Evolutionary conservation across 2,797 vertebrate genomes (phyloP), one percentile per base, ranked within the genome.

Genomic region (Propithecus deckenii): DNA sequence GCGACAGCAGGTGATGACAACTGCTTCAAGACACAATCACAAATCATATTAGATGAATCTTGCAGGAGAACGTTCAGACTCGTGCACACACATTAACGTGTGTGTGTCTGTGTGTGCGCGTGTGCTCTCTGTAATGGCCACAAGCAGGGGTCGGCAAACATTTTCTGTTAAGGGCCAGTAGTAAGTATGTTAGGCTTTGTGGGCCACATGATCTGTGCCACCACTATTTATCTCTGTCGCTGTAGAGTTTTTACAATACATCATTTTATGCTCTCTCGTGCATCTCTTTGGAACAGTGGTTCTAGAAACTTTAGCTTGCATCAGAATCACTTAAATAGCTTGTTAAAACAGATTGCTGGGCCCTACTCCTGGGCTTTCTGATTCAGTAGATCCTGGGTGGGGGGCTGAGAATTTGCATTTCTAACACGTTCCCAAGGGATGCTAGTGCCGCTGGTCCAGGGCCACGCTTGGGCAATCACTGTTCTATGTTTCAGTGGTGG

Each of bases 61-160:
- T 59, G 15, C 55, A 74, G 59, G 32, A 63, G 13, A 81, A 20
- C 4, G 0, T 59, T 30, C n/a, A 46, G 35, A 17, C 3, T 20
- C 69, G 65, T 3, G 11, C 4, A 2, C 5, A 41, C 43, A 12
- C 38, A 43, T 32, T 86, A 41, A 13, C 9, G 14, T 59, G 1
- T 57, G 25, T 3, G 25, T 59, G 35, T 1, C 8, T 5, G 1
- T 11, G 22, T 13, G 17, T 20, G 3, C 0, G 5, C 25, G 46
- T 18, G 3, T 23, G 28, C 2, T 59, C 48, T 5, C 59, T 0
- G 0, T 28, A 72, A 65, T 4, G 14, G 15, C 6, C 35, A 46
- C 52, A 3, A 65, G n/a, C 18, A 78, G 28, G 28, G 7, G 30
- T 32, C 57, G 55, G 30, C 46, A 89, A 76, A 46, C 3, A 41